These are phyloP conservation scores for Coilia nasus DNA, from an alignment of 2,797 vertebrate genomes.

Conservation along the genomic window DNA sequence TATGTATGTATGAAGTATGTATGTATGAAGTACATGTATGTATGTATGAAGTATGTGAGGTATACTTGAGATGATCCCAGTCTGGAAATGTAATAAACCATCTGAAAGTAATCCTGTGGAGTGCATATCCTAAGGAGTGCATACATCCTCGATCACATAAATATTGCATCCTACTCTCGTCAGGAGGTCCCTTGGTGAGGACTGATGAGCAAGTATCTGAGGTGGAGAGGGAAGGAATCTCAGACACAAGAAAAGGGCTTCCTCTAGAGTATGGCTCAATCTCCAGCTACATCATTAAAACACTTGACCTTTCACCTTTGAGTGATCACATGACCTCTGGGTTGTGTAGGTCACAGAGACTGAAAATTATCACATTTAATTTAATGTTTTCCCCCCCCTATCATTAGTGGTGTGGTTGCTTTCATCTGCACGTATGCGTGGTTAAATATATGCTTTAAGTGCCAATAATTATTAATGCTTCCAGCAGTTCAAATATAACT, in stretches of 20 bases:
- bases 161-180: constrained; percentile 45
- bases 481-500: too few species aligned
- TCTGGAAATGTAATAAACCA: constrained; percentile 64
- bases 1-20: too few species aligned
- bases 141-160: constrained; percentile 53
- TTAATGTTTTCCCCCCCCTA: too few species aligned
- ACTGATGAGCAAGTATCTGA: background rate
- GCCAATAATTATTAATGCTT: background rate
- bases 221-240: background rate
- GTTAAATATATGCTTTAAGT: background rate
- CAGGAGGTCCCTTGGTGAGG: background rate
- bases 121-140: constrained; percentile 49
- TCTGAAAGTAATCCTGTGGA: constrained; percentile 54
- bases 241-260: background rate
- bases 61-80: constrained; percentile 47
- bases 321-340: background rate
- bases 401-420: background rate
- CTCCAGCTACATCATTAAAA: background rate
- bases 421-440: background rate
- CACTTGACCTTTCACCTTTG: background rate
- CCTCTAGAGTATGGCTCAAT: background rate
- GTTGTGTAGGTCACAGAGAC: background rate
- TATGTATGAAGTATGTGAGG: too few species aligned
- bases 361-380: background rate
- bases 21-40: too few species aligned